Base-by-base conservation (phyloP, 2,888 invertebrate genomes). In the Esperia sulphurella region DNA sequence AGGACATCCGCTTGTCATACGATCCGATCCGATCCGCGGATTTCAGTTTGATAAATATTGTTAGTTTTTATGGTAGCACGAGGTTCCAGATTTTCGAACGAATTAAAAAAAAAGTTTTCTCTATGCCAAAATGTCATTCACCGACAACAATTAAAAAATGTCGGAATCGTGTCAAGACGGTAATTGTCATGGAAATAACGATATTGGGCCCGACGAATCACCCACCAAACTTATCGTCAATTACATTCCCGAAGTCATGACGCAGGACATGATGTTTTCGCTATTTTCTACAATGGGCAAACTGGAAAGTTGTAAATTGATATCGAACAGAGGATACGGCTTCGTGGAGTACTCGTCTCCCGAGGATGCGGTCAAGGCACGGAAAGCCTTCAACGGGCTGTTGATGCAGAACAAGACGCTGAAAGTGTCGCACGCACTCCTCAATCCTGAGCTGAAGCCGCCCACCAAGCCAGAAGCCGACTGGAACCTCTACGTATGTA, bases 71-170 rank as follows among this genome's bases (percentile, higher is more conserved):
- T 2, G 21, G 3, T 5, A 3, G 2, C 21, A 31, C 8, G 3
- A 31, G 9, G 8, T 31, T 9, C 3, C 31, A n/a, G n/a, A 35
- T 74, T 84, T 77, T 67, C 55, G 74, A 82, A 85, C 82, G 80
- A 62, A 49, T 31, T 53, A 49, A 57, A 63, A 62, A 59, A 62
- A 63, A 66, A 71, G 62, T 14, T n/a, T 31, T 28, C 28, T 76
- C 75, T 78, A 68, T 69, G 63, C 62, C 65, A 66, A 86, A 88
- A 88, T 90, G 90, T 90, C 90, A 89, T 84, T 85, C 81, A 73
- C 80, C 84, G 87, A 87, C 90, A 90, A 90, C 90, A 89, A 89
- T 88, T 90, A 89, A 90, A 90, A 90, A 90, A 90, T 90, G 90
- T 90, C 90, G 90, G 90, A 90, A 85, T 89, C 90, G 90, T 90